These are phyloP conservation scores for Porites cylindrica DNA, from an alignment of 92 coral and sea anemone species.

Conservation along the genomic window DNA sequence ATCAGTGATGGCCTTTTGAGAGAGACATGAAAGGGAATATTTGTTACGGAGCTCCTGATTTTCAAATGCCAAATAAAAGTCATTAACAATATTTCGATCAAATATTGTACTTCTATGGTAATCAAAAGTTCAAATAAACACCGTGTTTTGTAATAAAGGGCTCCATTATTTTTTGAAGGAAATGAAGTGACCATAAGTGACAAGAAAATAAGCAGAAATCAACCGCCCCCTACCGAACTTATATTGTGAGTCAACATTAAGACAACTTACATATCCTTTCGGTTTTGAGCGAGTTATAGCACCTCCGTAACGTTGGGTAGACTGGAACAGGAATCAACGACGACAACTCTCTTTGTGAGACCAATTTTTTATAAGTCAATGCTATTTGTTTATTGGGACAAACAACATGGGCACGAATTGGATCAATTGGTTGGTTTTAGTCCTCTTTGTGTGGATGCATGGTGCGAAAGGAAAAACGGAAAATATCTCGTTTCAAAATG, in stretches of 20 bases:
- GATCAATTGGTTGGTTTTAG: background rate
- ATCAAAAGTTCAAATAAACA: background rate
- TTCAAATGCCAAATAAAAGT: no score
- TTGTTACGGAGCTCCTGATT: no score
- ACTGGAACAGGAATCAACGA: background rate
- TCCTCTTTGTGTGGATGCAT: background rate
- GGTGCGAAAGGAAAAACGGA: background rate
- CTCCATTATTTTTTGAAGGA: background rate
- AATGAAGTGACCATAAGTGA: background rate
- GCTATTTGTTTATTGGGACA: background rate
- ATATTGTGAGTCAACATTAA: background rate
- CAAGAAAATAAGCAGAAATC: background rate
- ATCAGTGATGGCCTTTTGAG: no score
- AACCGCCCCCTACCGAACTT: background rate
- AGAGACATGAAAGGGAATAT: no score
- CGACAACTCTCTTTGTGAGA: background rate
- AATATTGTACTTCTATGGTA: background rate
- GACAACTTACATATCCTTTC: background rate
- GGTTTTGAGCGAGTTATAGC: background rate
- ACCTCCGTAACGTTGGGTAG: background rate
- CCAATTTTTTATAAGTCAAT: background rate
- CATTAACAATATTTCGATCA: background rate
- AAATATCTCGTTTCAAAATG: background rate
- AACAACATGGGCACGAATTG: background rate
- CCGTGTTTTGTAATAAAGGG: background rate